Evolutionary conservation across 2,888 invertebrate genomes (phyloP), one percentile per base, ranked within the genome.

Genomic region (Strigamia maritima): DNA sequence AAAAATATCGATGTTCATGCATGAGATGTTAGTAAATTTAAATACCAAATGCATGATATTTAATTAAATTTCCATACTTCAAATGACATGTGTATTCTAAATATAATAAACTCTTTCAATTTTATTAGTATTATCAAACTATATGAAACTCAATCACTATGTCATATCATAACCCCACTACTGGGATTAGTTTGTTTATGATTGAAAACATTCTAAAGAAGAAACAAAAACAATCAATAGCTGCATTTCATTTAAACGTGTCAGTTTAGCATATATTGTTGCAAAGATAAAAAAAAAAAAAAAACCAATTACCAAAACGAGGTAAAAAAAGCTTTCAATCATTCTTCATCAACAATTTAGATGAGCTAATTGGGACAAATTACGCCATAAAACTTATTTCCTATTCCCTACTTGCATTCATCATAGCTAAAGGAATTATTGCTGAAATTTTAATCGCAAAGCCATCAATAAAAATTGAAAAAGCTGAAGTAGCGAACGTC

Each of bases 311-410:
- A 70, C 28, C 14, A 1, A 0, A 19, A n/a, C 26, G 26, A 28
- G 70, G 70, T 28, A 70, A 70, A n/a, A n/a, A n/a, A 12, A 54
- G 14, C 70, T 70, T 26, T 70, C 70, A 28, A 70, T 70, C 70
- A 70, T 70, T 70, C 70, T 70, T 70, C 70, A 70, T 28, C 70
- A 70, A 70, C 70, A 70, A 70, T 70, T 70, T 70, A 70, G 70
- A 70, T 70, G 70, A 70, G 70, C 70, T 70, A 70, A 70, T 70
- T 70, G 70, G 70, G 70, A 70, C 70, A 70, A 70, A 70, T 70
- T 70, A 28, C 28, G 28, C 26, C 70, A 70, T 70, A 70, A 70
- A 70, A 70, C 28, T 70, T 70, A 70, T 70, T 70, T 70, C 70
- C 70, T 70, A 70, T 28, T 70, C 70, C 26, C 70, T 70, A 14